Evolutionary conservation across 2,888 invertebrate species (phyloP).

Genomic region (Onchidella celtica): DNA sequence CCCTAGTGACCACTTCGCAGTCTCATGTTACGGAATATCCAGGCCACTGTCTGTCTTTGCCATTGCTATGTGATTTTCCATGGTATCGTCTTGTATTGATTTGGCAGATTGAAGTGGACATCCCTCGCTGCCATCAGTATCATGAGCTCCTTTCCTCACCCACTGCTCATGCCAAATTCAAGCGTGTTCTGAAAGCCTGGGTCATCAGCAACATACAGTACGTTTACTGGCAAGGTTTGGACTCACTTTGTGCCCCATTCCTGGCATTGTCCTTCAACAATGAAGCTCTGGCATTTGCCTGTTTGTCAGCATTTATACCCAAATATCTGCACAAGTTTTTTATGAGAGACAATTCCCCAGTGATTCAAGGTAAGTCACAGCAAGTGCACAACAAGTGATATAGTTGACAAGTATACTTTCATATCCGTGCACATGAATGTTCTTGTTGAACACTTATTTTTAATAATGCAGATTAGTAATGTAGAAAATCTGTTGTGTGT

Average conservation of each 20-base stretch:
- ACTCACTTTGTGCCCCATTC: slow-evolving; percentile 98
- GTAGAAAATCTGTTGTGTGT: too few species aligned
- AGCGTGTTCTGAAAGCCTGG: slow-evolving; percentile 97
- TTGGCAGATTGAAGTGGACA: slow-evolving; percentile 96
- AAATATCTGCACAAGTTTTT: slow-evolving; percentile 98
- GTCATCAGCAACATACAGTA: slow-evolving; percentile 95
- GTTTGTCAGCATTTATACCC: slow-evolving; percentile 96
- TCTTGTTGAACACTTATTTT: too few species aligned
- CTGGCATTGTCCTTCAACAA: slow-evolving; percentile 97
- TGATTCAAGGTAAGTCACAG: slow-evolving; percentile 92
- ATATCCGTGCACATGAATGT: too few species aligned
- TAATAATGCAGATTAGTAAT: too few species aligned
- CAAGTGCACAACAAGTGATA: too few species aligned
- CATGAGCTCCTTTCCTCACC: slow-evolving; percentile 97
- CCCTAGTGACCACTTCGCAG: too few species aligned
- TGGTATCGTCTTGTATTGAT: too few species aligned
- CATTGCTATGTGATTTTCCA: too few species aligned
- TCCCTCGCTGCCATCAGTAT: slow-evolving; percentile 99
- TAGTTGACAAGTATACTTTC: too few species aligned
- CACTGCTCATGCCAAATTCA: slow-evolving; percentile 94
- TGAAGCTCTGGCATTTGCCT: slow-evolving; percentile 97
- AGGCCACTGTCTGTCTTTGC: too few species aligned
- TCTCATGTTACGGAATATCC: too few species aligned
- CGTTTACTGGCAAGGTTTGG: slow-evolving; percentile 99
- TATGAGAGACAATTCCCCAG: slow-evolving; percentile 95